Conservation (phyloP, 1,140 invertebrate species). For the Drosophila sturtevanti region DNA sequence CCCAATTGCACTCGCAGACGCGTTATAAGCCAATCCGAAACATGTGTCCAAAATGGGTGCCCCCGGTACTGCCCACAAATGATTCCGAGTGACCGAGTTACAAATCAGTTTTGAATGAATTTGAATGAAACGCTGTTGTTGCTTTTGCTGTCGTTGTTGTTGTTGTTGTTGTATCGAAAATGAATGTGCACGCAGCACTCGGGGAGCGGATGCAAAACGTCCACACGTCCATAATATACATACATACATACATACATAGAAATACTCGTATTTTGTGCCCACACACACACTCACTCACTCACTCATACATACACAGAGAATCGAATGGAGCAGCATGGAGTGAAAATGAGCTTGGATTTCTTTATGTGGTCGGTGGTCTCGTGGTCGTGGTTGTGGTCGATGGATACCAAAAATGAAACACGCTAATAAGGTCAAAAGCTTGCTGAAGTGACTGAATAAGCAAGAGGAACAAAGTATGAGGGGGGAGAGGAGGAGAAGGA, state of each 20-base stretch:
- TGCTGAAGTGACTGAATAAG: constrained; percentile 15
- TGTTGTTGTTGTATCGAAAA: constrained; percentile 42
- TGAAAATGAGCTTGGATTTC: constrained; percentile 79
- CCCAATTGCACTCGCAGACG: constrained; percentile 43
- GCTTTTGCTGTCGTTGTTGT: constrained; percentile 25
- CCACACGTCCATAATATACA: constrained; percentile 50
- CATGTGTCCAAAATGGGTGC: constrained; percentile 62
- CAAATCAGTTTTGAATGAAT: constrained; percentile 56
- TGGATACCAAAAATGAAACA: constrained; percentile 59
- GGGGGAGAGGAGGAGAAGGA: not conserved
- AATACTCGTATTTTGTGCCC: constrained; percentile 55
- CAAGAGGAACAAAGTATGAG: too few species aligned
- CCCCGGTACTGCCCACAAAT: constrained; percentile 56
- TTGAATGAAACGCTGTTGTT: constrained; percentile 51
- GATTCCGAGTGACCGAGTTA: constrained; percentile 67
- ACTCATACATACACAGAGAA: constrained; percentile 48
- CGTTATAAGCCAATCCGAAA: constrained; percentile 43
- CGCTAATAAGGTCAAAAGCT: constrained; percentile 71
- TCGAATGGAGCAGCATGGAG: constrained; percentile 51
- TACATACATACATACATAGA: constrained; percentile 27
- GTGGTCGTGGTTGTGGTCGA: constrained; percentile 67
- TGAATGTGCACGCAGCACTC: constrained; percentile 55
- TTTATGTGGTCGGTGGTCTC: constrained; percentile 51
- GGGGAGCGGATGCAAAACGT: constrained; percentile 45
- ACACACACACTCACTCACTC: too few species aligned